Percentiles rank a stretch among this genome's conserved stretches.
These are phyloP conservation scores for Actinia tenebrosa DNA, from an alignment of 64 coral and sea anemone genomes.

Conservation along the genomic window DNA sequence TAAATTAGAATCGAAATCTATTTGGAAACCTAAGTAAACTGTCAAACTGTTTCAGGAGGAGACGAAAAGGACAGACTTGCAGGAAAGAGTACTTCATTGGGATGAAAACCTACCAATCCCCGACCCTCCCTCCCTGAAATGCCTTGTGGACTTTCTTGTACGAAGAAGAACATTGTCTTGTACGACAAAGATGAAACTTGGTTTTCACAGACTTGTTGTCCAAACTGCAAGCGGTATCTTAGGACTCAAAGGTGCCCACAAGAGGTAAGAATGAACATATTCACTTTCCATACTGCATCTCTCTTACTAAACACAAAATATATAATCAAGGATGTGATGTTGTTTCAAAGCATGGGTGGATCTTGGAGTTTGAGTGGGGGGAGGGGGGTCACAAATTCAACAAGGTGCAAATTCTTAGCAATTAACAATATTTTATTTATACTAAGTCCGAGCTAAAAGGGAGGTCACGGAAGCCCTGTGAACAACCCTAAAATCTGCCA, in stretches of 20 bases:
- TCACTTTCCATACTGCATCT: too few species aligned
- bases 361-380: background rate
- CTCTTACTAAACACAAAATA: too few species aligned
- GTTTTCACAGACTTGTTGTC: constrained; percentile 47
- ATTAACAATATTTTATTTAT: too few species aligned
- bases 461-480: too few species aligned
- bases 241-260: constrained; percentile 51
- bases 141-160: constrained; percentile 45
- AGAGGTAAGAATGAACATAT: constrained; percentile 24
- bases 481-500: too few species aligned
- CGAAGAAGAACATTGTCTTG: constrained; percentile 26
- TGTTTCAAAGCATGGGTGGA: too few species aligned
- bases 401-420: too few species aligned
- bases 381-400: too few species aligned
- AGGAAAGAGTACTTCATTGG: constrained; percentile 32
- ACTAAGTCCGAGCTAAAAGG: too few species aligned
- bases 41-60: background rate
- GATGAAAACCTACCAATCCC: constrained; percentile 54
- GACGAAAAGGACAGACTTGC: background rate
- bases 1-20: too few species aligned
- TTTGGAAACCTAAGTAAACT: too few species aligned
- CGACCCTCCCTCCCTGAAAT: constrained; percentile 56
- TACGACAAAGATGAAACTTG: constrained; percentile 27
- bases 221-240: constrained; percentile 20
- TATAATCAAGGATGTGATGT: too few species aligned